Evolutionary conservation across 2,113 vertebrate genomes (phyloP).

Genomic region (Philantomba maxwellii): DNA sequence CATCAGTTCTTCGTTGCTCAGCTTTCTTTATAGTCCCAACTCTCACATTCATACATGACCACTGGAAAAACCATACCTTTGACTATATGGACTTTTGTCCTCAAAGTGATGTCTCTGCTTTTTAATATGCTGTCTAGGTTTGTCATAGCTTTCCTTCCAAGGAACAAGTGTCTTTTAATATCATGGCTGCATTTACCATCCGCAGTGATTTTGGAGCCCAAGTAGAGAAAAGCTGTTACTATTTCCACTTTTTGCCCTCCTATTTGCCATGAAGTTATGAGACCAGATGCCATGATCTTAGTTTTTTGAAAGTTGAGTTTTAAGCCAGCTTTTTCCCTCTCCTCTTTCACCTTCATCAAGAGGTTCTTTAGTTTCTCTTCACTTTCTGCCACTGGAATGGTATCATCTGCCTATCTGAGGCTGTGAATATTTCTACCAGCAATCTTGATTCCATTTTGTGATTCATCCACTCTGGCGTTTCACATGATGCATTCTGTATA

Average conservation of each 20-base stretch:
- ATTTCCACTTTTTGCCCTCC: not conserved
- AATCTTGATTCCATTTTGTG: not conserved
- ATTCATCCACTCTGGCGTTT: not conserved
- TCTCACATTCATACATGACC: not conserved
- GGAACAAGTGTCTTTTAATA: not conserved
- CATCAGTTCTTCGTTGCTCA: accelerated
- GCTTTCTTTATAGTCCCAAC: not conserved
- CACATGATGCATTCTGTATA: not conserved
- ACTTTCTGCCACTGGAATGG: not conserved
- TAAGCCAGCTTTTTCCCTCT: not conserved
- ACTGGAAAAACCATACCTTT: not conserved
- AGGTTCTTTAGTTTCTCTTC: not conserved
- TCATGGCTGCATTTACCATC: not conserved
- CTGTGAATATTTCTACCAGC: not conserved
- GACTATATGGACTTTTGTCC: not conserved
- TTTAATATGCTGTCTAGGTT: not conserved
- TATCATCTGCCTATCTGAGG: not conserved
- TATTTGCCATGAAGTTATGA: not conserved
- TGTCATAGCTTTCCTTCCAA: not conserved
- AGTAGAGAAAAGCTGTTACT: not conserved
- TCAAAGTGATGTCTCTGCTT: not conserved
- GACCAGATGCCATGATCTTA: not conserved
- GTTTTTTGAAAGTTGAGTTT: not conserved
- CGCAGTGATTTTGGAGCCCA: not conserved
- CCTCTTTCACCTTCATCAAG: not conserved